A percentile compares a stretch with the other conserved stretches of the same genome.
phyloP scores from a whole-genome alignment of 2,113 vertebrate genomes.

The Albula glossodonta region DNA sequence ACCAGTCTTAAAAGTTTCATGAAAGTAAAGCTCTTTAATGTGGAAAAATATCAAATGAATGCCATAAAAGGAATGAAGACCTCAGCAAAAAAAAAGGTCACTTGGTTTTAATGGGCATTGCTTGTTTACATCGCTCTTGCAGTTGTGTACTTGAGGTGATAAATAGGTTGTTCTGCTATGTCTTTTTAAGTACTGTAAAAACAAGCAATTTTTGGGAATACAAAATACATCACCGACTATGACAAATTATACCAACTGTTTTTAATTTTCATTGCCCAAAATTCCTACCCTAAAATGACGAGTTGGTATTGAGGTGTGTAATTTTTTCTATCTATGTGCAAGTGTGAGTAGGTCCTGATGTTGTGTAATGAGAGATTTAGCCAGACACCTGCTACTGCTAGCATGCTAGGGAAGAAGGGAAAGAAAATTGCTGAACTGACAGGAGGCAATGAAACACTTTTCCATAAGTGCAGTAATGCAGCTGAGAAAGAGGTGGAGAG shows the following conservation, averaged over 20 bases:
- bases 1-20: slow-evolving; percentile 20
- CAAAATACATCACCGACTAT: not conserved
- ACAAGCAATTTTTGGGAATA: not conserved
- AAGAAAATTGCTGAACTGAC: slow-evolving; percentile 32
- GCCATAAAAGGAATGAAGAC: not conserved
- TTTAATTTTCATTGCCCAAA: not conserved
- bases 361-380: not conserved
- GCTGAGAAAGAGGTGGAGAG: slow-evolving; percentile 17
- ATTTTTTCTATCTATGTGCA: not conserved
- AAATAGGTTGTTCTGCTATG: not conserved
- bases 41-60: slow-evolving; percentile 29
- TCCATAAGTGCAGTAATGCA: slow-evolving; percentile 29
- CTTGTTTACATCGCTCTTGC: not conserved
- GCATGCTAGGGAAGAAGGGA: not conserved
- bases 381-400: slow-evolving; percentile 12
- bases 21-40: slow-evolving; percentile 10
- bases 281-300: not conserved
- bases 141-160: not conserved
- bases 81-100: not conserved
- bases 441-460: slow-evolving; percentile 21
- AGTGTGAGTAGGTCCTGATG: not conserved
- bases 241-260: not conserved
- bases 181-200: not conserved
- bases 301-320: not conserved
- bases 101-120: not conserved